Evolutionary conservation across 2,113 vertebrate species (phyloP).

Genomic region (Hydrolagus affinis): DNA sequence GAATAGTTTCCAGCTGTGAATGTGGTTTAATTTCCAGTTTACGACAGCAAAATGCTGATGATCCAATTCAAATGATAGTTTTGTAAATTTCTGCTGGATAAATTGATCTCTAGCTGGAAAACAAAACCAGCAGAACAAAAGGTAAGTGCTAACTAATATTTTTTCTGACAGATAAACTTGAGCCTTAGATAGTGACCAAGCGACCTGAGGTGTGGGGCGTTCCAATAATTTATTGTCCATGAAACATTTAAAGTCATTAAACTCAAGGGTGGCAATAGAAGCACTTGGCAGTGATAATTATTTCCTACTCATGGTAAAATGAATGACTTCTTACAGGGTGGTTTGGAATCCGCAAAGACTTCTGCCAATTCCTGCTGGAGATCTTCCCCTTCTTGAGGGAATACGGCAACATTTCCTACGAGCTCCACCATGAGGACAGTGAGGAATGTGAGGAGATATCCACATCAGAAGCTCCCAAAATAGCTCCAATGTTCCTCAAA

Average conservation of each 20-base stretch:
- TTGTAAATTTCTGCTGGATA: too few relatives aligned
- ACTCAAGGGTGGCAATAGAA: not conserved
- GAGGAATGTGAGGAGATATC: constrained; percentile 80
- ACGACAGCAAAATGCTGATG: too few relatives aligned
- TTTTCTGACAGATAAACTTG: not conserved
- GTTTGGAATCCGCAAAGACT: constrained; percentile 97
- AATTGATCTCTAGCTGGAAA: too few relatives aligned
- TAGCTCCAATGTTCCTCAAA: constrained; percentile 90
- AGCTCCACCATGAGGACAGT: constrained; percentile 83
- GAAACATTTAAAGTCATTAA: too few relatives aligned
- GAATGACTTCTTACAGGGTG: constrained; percentile 67
- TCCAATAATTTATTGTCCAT: too few relatives aligned
- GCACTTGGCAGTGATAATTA: not conserved
- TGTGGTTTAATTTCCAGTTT: not conserved
- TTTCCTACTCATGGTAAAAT: not conserved
- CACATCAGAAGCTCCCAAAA: constrained; percentile 81
- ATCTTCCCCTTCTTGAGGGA: constrained; percentile 91
- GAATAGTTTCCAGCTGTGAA: not conserved
- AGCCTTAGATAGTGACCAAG: too few relatives aligned
- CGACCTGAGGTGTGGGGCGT: too few relatives aligned
- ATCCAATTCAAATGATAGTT: too few relatives aligned
- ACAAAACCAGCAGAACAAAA: too few relatives aligned
- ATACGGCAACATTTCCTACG: constrained; percentile 94
- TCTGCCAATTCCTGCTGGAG: constrained; percentile 95
- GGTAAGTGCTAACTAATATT: too few relatives aligned